Conservation (phyloP, 1,140 invertebrate species). For the Plectrocnemia conspersa region DNA sequence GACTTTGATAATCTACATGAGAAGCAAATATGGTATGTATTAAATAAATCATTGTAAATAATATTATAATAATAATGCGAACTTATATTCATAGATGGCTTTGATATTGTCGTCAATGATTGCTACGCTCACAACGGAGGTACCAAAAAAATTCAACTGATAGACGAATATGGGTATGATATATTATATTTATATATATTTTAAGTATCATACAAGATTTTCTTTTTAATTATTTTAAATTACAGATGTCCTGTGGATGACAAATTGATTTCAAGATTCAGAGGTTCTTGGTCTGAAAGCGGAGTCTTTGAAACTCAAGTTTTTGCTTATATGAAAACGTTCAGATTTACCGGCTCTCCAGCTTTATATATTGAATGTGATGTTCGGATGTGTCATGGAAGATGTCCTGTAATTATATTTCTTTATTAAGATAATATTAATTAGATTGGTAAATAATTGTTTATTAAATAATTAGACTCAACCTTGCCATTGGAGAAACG, state of each 20-base stretch:
- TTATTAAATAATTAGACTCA: constrained; percentile 86
- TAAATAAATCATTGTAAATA: constrained; percentile 13
- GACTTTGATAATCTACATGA: constrained; percentile 90
- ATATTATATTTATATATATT: constrained; percentile 13
- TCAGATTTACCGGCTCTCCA: constrained; percentile 87
- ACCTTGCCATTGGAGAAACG: constrained; percentile 87
- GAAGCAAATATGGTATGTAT: constrained; percentile 79
- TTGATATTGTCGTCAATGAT: constrained; percentile 94
- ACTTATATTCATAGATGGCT: constrained; percentile 67
- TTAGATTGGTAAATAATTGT: no score
- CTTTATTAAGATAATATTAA: background rate
- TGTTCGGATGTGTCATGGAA: constrained; percentile 89
- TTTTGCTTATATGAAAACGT: constrained; percentile 93
- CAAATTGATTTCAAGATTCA: constrained; percentile 85
- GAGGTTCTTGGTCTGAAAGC: constrained; percentile 85
- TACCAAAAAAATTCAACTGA: constrained; percentile 84
- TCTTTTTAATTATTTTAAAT: constrained; percentile 29
- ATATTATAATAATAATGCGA: constrained; percentile 26
- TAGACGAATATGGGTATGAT: constrained; percentile 84
- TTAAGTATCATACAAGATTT: constrained; percentile 26
- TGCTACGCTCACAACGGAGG: constrained; percentile 92
- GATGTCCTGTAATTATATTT: constrained; percentile 73
- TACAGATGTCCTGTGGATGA: constrained; percentile 86
- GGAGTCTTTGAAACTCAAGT: constrained; percentile 90
- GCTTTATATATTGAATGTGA: constrained; percentile 93